Percentiles rank a stretch among this genome's conserved stretches.
These are phyloP conservation scores for Clivina fossor DNA, from an alignment of 2,888 invertebrate species.

Conservation along the genomic window DNA sequence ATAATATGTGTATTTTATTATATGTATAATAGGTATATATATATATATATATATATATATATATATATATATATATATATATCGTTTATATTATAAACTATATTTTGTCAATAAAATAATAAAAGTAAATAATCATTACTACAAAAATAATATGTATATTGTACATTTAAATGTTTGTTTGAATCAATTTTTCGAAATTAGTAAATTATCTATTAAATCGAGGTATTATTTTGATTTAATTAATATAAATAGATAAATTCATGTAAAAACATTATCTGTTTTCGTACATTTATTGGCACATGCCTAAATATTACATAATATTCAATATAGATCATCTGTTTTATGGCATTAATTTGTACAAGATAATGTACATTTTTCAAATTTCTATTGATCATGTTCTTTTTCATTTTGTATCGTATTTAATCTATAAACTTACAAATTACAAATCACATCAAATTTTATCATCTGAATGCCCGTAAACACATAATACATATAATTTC, in stretches of 20 bases:
- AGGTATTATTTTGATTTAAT: conserved; percentile 18
- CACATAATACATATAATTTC: too few species aligned
- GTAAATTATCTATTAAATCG: background rate
- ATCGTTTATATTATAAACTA: background rate
- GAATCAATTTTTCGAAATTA: background rate
- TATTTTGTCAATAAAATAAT: too few species aligned
- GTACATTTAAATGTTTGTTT: conserved; percentile 15
- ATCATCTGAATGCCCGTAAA: conserved; percentile 11
- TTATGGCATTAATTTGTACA: too few species aligned
- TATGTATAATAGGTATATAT: conserved; percentile 15
- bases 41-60: background rate
- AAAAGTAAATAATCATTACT: conserved; percentile 16
- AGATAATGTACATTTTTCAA: too few species aligned
- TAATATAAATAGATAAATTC: conserved; percentile 7
- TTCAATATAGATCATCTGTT: too few species aligned
- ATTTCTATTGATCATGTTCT: too few species aligned
- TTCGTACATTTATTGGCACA: conserved; percentile 24
- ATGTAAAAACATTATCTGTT: background rate
- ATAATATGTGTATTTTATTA: background rate
- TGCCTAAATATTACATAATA: conserved; percentile 22
- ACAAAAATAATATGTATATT: conserved; percentile 21
- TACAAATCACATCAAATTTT: conserved; percentile 16
- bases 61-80: background rate
- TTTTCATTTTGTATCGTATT: background rate
- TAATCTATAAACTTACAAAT: conserved; percentile 20